Base-by-base conservation (phyloP, 2,888 invertebrate genomes). In the Nebria salina region DNA sequence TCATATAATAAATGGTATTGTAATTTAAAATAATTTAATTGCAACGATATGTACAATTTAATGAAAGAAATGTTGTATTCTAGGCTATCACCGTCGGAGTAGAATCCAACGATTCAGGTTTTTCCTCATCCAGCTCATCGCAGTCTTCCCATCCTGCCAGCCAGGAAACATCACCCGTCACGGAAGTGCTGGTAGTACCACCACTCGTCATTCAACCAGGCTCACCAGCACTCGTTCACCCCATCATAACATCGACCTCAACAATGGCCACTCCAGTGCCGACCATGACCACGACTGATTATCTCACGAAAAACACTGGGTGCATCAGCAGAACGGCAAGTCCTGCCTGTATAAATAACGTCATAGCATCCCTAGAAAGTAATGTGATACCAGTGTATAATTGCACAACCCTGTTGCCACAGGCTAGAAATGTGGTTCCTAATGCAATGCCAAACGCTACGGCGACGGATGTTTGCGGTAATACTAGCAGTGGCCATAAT, bases 71-170 rank as follows among this genome's bases (percentile, higher is more conserved):
- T 54, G 54, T 54, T 70, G 70, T n/a, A 41, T 73, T 64, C 3
- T 20, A 79, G 79, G 79, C 65, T 34, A 34, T 80, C 41, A 26
- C 68, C 66, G 75, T 74, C 8, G 15, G 15, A 13, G 75, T 70
- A 15, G 70, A 26, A 42, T 68, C 64, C 15, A 34, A 13, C 20
- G 80, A 75, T 75, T 75, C 75, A 34, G 75, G 75, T 43, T 80
- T 75, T 34, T 75, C 80, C 41, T 74, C 79, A 43, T 43, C 74
- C 13, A 74, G 20, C 34, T 74, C 79, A 15, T 75, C 80, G 7
- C 80, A 75, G 75, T 80, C 80, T 75, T 80, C 80, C 75, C 75
- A 75, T 43, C 75, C 80, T 11, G 70, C 64, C 15, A 75, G 25
- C 26, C 75, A 66, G 41, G 80, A 80, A 15, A 26, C 75, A 42